A percentile compares a stretch with the other conserved stretches of the same genome.
Evolutionary conservation across 2,888 invertebrate species (phyloP).

Genomic region (Chymomyza procnemis): DNA sequence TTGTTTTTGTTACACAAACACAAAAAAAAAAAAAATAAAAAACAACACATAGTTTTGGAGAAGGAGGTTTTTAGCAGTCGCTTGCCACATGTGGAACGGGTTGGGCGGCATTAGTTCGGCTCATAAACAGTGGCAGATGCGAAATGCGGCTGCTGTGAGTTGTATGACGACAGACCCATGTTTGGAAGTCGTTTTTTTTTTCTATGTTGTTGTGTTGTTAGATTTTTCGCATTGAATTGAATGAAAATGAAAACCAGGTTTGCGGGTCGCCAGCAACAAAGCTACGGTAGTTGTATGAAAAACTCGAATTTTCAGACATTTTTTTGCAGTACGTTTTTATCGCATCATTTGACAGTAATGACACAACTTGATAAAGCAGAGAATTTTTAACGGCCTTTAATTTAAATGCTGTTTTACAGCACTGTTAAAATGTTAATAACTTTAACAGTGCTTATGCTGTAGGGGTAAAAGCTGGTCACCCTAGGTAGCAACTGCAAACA

Average conservation of each 20-base stretch:
- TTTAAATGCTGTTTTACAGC: background rate
- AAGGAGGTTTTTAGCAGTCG: background rate
- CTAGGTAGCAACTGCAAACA: background rate
- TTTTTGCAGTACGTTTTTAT: background rate
- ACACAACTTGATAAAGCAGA: background rate
- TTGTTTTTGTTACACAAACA: background rate
- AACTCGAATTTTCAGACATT: background rate
- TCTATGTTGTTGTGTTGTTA: constrained; percentile 16
- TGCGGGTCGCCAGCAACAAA: constrained; percentile 47
- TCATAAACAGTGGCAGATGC: constrained; percentile 51
- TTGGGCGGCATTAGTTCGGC: constrained; percentile 27
- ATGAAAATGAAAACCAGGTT: constrained; percentile 72
- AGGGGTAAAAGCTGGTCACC: background rate
- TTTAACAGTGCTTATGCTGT: background rate
- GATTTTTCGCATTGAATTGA: constrained; percentile 52
- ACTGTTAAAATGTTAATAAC: background rate
- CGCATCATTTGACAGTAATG: background rate
- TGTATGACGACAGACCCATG: constrained; percentile 52
- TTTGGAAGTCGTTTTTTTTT: constrained; percentile 32
- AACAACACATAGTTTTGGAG: background rate
- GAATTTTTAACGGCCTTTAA: background rate
- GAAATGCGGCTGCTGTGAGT: constrained; percentile 33
- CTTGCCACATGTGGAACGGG: constrained; percentile 58
- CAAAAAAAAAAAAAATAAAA: too few relatives aligned
- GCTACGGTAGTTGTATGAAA: background rate